Evolutionary conservation across 64 coral and sea anemone species (phyloP), one percentile per base, ranked within the genome.

Genomic region (Montipora capricornis): DNA sequence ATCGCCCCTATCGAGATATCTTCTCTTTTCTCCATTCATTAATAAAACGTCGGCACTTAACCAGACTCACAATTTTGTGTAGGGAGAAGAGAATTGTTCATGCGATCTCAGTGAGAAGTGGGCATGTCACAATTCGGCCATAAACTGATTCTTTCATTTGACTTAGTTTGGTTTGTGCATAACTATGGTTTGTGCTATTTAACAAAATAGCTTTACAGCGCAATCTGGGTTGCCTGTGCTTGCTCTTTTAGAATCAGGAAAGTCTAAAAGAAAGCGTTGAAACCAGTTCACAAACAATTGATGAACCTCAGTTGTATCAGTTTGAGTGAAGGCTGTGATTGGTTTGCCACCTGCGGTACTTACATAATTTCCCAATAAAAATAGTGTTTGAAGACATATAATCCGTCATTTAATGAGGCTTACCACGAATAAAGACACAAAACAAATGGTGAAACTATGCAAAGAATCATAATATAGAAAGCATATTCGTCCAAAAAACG

Each of bases 41-140:
- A 86, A 86, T 86, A 86, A 86, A 86, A 86, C 82, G 66, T 70
- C 82, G 82, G 82, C 82, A 73, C 62, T 86, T 86, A 86, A 71
- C 64, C 62, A 86, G 82, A 14, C 17, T 16, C 46, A 15, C 60
- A 47, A 86, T 82, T 82, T 55, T 61, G 20, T 3, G 19, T 20
- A 20, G 61, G 14, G 46, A 20, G 20, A 66, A 70, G 9, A 4
- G 49, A 86, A 50, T 50, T 69, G 13, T 14, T 7, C 61, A 14
- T 64, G 61, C 14, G 13, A 4, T 14, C 61, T 16, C 61, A 4
- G 52, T 10, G 52, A 7, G 52, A 55, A 55, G 37, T 37, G 37
- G 37, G 37, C 37, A 37, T 1, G 37, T 37, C 37, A 37, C 37
- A 37, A 37, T 37, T 37, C 37, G 37, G 37, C 37, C 37, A 37